Conservation (phyloP, 2,797 vertebrate genomes). For the Columba guinea region DNA sequence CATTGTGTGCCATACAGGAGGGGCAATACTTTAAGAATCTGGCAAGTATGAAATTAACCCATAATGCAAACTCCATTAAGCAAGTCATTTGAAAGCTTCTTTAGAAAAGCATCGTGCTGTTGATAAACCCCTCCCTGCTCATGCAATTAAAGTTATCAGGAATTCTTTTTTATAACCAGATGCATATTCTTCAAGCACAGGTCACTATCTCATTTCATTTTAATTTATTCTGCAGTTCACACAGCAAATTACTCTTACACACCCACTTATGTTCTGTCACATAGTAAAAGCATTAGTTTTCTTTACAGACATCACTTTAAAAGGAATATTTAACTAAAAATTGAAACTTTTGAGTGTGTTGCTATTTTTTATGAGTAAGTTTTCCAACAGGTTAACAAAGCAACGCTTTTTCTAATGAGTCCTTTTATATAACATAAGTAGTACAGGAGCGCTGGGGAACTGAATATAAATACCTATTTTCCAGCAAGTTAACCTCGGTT, state of each 20-base stretch:
- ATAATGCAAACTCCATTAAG: neutral
- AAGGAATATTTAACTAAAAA: neutral
- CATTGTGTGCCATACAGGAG: neutral
- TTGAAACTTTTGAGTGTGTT: neutral
- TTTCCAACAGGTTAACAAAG: neutral
- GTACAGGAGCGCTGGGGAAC: rapidly evolving
- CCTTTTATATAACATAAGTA: neutral
- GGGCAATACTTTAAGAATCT: neutral
- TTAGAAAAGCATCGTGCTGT: rapidly evolving
- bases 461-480: neutral
- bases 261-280: neutral
- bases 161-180: neutral
- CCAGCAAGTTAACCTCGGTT: neutral
- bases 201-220: neutral
- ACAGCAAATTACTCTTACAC: neutral
- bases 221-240: neutral
- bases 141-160: neutral
- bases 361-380: neutral
- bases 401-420: neutral
- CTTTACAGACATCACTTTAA: neutral
- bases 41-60: neutral
- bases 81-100: neutral
- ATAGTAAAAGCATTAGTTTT: neutral
- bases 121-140: neutral
- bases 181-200: neutral